These are phyloP conservation scores for Heliornis fulica DNA, from an alignment of 2,113 vertebrate species.

Conservation along the genomic window DNA sequence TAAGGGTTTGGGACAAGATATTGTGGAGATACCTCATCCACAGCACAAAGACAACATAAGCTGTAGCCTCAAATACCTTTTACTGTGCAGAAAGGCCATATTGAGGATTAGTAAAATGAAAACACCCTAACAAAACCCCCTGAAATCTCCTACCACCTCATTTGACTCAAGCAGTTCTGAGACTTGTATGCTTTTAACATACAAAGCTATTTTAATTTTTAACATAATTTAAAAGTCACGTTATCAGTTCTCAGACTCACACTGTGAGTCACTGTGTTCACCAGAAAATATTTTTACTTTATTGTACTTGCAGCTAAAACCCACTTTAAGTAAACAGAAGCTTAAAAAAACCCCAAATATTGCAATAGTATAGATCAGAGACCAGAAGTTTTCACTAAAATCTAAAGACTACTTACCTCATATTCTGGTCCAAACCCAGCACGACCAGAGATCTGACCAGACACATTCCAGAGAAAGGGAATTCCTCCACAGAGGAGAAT, in stretches of 20 bases:
- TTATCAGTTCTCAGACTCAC: background rate
- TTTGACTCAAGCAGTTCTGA: background rate
- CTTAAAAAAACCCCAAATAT: background rate
- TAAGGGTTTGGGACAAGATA: background rate
- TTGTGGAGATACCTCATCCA: background rate
- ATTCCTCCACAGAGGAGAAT: conserved; percentile 95
- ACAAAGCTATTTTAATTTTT: background rate
- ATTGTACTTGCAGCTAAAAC: background rate
- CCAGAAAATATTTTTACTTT: background rate
- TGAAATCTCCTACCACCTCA: background rate
- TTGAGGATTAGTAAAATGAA: background rate
- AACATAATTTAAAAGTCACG: background rate
- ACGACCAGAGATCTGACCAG: conserved; percentile 79
- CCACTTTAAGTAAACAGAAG: background rate
- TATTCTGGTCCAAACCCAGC: conserved; percentile 88
- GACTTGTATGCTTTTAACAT: background rate
- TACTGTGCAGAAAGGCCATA: background rate
- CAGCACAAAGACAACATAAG: background rate
- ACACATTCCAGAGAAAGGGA: conserved; percentile 89
- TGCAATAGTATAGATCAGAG: background rate
- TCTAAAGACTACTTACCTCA: conserved; percentile 75
- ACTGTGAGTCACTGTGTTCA: background rate
- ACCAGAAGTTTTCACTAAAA: background rate
- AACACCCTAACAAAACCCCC: background rate
- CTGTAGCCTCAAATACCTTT: background rate